Evolutionary conservation across 2,888 invertebrate species (phyloP), one percentile per base, ranked within the genome.

Genomic region (Prenolepis imparis): DNA sequence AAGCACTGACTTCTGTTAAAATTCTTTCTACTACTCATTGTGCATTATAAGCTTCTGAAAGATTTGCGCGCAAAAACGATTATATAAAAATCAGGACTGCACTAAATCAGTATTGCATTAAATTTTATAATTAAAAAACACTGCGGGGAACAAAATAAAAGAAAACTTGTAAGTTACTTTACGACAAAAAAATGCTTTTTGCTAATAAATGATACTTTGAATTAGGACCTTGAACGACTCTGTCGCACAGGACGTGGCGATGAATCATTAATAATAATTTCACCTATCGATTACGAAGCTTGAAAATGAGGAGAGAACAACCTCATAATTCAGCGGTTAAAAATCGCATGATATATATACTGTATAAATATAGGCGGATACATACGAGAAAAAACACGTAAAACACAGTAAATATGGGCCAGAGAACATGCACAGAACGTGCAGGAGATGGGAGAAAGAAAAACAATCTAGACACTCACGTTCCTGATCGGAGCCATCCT

Each of bases 401-500:
- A 85, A 86, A 90, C 90, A 90, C 90, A 90, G 28, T 87, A 88
- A 84, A 82, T 86, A 85, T 70, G 84, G 87, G 68, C 86, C 84
- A 84, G 91, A 84, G 91, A 92, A 90, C 92, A 92, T 93, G 93
- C 91, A 92, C 92, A 91, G 92, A 92, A 91, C 93, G 93, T 94
- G 94, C 93, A 92, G 88, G 86, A 87, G 11, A 28, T 18, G 78
- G 36, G 3, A 5, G 21, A 55, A 24, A 32, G 44, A 84, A 39
- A n/a, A 21, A 57, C 55, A n/a, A 64, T 74, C 36, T 39, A 67
- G 81, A 82, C 93, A 98, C 99, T 98, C 96, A 99, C 99, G 98
- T 97, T 99, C 99, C 96, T 98, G 98, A 94, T 98, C 98, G 91
- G 98, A 99, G 94, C 98, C 98, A 94, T 99, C 99, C 95, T 99